Percentiles rank a stretch among this genome's conserved stretches.
Evolutionary conservation across 2,888 invertebrate species (phyloP).

Genomic region (Heliconius charithonia): DNA sequence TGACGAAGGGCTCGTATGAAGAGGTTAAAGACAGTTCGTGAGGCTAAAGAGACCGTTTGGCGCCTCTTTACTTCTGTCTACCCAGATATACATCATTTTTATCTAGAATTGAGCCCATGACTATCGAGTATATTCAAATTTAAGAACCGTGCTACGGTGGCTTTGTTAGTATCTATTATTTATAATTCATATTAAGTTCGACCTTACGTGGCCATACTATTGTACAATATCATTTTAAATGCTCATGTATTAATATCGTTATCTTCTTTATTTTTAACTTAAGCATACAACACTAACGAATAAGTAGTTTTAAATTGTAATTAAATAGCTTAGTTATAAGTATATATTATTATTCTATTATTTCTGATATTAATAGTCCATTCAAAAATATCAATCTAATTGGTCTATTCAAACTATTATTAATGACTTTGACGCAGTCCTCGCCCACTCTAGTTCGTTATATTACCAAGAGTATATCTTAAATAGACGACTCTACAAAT

Average conservation of each 20-base stretch:
- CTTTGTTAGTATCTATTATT: slow-evolving; percentile 8
- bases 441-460: not conserved
- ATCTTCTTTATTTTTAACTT: not conserved
- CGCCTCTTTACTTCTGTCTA: not conserved
- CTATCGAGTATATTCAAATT: not conserved
- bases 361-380: not conserved
- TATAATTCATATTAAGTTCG: not conserved
- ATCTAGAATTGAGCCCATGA: too few relatives aligned
- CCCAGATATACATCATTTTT: not conserved
- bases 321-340: not conserved
- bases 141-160: not conserved
- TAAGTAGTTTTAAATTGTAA: not conserved
- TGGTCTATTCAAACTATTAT: not conserved
- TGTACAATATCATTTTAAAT: not conserved
- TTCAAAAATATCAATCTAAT: not conserved
- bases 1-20: too few relatives aligned
- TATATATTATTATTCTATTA: not conserved
- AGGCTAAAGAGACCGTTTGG: not conserved
- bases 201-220: slow-evolving; percentile 10
- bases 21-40: not conserved
- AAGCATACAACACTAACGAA: not conserved
- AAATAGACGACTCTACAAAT: too few relatives aligned
- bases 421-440: not conserved
- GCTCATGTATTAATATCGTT: not conserved
- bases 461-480: not conserved